A percentile compares a stretch with the other conserved stretches of the same genome.
Conservation (phyloP, 2,888 invertebrate species). For the Gastracanthus pulcherrimus region DNA sequence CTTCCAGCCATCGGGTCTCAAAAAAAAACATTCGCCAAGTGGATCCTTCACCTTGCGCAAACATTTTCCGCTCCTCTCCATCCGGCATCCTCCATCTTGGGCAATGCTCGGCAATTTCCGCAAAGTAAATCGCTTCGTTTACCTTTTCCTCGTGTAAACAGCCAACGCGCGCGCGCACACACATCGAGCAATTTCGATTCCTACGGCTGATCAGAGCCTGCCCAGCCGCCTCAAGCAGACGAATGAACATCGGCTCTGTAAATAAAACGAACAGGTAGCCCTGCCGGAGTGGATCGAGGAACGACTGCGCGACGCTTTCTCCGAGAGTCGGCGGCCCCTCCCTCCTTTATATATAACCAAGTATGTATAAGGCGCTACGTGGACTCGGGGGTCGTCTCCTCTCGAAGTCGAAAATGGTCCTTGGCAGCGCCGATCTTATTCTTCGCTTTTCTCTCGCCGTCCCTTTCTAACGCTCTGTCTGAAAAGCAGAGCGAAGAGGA, state of each 20-base stretch:
- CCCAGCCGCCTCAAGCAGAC: neutral
- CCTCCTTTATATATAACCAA: neutral
- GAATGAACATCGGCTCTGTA: constrained; percentile 34
- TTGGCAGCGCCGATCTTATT: neutral
- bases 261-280: constrained; percentile 48
- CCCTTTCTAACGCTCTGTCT: too few species aligned
- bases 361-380: neutral
- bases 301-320: too few species aligned
- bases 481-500: too few species aligned
- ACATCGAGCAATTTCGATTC: constrained; percentile 30
- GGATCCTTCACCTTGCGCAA: neutral
- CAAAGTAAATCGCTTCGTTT: constrained; percentile 32
- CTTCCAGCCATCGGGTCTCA: neutral
- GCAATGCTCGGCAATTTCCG: constrained; percentile 7
- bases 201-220: neutral
- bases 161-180: neutral
- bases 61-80: neutral
- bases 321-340: too few species aligned
- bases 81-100: neutral
- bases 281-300: too few species aligned
- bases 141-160: constrained; percentile 32
- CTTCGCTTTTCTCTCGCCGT: neutral
- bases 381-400: neutral
- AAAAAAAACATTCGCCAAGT: constrained; percentile 16
- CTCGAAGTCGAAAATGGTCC: neutral